Evolutionary conservation across 2,797 vertebrate species (phyloP).

Genomic region (Tauraco hartlaubi): DNA sequence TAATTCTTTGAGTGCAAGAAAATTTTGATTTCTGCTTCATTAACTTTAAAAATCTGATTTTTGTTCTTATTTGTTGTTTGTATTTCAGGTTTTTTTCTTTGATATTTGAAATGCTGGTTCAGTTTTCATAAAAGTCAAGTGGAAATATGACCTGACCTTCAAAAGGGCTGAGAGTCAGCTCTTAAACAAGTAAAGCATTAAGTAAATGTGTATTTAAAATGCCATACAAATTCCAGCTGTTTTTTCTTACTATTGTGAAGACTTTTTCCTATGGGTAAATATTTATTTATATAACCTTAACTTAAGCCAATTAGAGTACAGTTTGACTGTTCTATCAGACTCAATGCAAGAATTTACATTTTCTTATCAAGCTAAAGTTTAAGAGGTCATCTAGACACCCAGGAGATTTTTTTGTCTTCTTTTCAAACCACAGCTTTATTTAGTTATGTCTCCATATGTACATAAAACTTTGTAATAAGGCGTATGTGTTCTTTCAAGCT

Average conservation of each 20-base stretch:
- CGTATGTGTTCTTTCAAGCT: not conserved
- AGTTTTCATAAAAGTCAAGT: constrained; percentile 38
- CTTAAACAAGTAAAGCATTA: constrained; percentile 15
- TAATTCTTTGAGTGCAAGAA: not conserved
- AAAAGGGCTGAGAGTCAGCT: not conserved
- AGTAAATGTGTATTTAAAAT: constrained; percentile 37
- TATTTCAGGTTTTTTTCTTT: not conserved
- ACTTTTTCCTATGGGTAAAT: not conserved
- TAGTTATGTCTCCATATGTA: not conserved
- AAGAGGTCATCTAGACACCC: not conserved
- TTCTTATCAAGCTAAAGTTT: not conserved
- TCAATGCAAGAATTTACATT: not conserved
- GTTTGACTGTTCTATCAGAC: not conserved
- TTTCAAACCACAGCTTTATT: not conserved
- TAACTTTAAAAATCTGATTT: not conserved
- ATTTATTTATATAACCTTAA: not conserved
- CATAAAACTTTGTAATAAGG: not conserved
- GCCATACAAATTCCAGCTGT: not conserved
- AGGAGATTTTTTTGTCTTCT: not conserved
- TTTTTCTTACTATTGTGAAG: not conserved
- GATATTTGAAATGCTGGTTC: constrained; percentile 38
- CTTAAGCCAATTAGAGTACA: not conserved
- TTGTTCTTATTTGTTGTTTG: constrained; percentile 4
- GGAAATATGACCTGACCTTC: constrained; percentile 39
- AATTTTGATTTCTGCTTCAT: not conserved